A percentile compares a stretch with the other conserved stretches of the same genome.
Evolutionary conservation across 2,113 vertebrate species (phyloP).

Genomic region (Podarcis muralis): DNA sequence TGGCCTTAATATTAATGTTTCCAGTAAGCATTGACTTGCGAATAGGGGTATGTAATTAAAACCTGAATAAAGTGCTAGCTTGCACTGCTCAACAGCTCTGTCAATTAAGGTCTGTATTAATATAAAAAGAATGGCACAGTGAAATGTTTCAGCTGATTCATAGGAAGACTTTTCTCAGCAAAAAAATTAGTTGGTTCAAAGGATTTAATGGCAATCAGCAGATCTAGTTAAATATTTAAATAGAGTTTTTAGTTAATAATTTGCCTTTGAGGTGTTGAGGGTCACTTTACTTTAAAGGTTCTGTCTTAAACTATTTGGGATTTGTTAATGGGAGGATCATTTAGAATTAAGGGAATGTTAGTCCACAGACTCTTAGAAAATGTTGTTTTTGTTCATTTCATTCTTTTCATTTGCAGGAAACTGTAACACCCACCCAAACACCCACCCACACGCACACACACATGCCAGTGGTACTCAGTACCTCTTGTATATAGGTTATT

Average conservation of each 20-base stretch:
- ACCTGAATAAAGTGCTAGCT: constrained; percentile 70
- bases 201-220: constrained; percentile 68
- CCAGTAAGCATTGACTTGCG: constrained; percentile 57
- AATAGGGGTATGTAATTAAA: constrained; percentile 67
- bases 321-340: constrained; percentile 76
- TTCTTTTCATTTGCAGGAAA: constrained; percentile 80
- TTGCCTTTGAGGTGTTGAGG: constrained; percentile 75
- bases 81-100: constrained; percentile 73
- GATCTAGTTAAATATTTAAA: constrained; percentile 73
- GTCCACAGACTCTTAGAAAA: constrained; percentile 76
- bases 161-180: constrained; percentile 60
- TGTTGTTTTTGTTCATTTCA: constrained; percentile 73
- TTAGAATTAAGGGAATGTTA: constrained; percentile 74
- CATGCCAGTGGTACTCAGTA: constrained; percentile 85
- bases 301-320: constrained; percentile 72
- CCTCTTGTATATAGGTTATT: constrained; percentile 90
- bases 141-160: constrained; percentile 66
- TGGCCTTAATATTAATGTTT: constrained; percentile 62
- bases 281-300: constrained; percentile 73
- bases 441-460: constrained; percentile 77
- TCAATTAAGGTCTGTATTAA: constrained; percentile 69
- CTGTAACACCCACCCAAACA: constrained; percentile 72
- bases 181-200: constrained; percentile 66
- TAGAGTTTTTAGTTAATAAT: constrained; percentile 74
- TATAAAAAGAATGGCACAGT: constrained; percentile 66